A percentile compares a stretch with the other conserved stretches of the same genome.
These are phyloP conservation scores for Pseudocheirus occidentalis DNA, from an alignment of 2,797 vertebrate species.

Conservation along the genomic window DNA sequence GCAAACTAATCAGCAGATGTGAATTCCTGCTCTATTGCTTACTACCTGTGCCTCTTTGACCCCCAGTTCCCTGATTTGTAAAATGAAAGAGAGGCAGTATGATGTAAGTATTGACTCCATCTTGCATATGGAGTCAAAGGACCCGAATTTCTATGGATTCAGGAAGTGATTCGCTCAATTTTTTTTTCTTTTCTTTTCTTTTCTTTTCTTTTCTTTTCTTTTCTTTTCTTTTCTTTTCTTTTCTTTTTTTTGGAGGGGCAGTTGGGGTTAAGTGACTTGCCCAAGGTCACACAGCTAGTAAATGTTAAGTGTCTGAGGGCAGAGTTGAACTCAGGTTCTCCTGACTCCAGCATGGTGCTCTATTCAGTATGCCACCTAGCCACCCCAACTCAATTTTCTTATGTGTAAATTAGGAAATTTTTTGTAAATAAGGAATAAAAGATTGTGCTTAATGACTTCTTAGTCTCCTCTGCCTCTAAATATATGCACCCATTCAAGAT, in stretches of 20 bases:
- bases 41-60: neutral
- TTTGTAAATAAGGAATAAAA: neutral
- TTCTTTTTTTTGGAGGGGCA: no score
- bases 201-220: no score
- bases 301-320: no score
- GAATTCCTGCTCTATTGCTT: neutral
- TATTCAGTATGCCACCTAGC: no score
- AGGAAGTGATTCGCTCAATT: neutral
- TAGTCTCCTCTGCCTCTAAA: neutral
- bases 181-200: no score
- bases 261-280: no score
- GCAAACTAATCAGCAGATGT: neutral
- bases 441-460: neutral
- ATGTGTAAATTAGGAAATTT: neutral
- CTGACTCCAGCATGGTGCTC: no score
- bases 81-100: neutral
- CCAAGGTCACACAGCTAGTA: no score
- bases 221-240: no score
- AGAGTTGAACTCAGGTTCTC: no score
- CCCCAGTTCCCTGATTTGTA: neutral
- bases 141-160: neutral
- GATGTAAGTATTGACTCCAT: neutral
- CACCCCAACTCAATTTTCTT: neutral
- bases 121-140: neutral
- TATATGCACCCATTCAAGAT: neutral